Conservation (phyloP, 2,888 invertebrate species). For the Amblyjoppa proteus region DNA sequence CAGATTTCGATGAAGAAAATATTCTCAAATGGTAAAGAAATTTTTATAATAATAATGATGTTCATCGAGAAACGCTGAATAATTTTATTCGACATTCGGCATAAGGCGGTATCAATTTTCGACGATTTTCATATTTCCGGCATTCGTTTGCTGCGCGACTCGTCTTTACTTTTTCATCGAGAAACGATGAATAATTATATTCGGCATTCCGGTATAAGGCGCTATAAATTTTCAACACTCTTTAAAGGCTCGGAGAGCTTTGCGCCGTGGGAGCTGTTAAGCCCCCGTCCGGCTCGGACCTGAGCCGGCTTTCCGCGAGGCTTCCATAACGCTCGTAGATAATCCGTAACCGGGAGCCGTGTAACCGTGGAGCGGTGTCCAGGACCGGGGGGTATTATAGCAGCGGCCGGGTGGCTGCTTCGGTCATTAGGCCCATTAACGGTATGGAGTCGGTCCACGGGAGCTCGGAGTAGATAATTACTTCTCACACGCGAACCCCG, state of each 20-base stretch:
- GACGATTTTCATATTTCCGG: no score
- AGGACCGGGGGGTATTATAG: neutral
- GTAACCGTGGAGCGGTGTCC: neutral
- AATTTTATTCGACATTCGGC: neutral
- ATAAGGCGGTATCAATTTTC: neutral
- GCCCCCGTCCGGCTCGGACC: neutral
- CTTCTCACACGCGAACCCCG: neutral
- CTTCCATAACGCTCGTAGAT: neutral
- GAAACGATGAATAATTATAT: neutral
- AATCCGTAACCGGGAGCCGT: neutral
- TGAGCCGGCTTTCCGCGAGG: neutral
- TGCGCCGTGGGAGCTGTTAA: neutral
- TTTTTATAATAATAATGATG: neutral
- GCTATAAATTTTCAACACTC: neutral
- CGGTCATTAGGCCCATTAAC: constrained; percentile 24
- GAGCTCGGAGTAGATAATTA: constrained; percentile 33
- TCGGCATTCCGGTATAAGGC: no score
- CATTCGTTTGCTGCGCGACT: no score
- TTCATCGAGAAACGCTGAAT: no score
- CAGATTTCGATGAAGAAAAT: no score
- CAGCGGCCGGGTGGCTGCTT: neutral
- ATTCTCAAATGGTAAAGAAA: neutral
- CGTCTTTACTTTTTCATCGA: neutral
- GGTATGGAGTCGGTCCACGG: neutral
- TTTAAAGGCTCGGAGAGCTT: neutral